Evolutionary conservation across 2,797 vertebrate species (phyloP), one percentile per base, ranked within the genome.

Genomic region (Balearica regulorum): DNA sequence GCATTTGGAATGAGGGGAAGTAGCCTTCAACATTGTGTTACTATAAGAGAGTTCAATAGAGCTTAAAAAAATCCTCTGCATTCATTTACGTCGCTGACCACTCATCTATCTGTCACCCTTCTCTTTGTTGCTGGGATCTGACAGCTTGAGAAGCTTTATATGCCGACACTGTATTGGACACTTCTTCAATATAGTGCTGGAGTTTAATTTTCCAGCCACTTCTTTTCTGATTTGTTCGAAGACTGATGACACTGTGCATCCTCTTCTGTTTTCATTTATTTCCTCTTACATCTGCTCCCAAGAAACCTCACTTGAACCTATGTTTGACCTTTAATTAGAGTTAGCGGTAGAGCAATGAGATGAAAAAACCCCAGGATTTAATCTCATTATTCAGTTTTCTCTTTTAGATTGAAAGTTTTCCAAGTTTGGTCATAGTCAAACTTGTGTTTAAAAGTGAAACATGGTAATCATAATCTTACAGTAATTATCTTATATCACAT

Each of bases 131-230:
- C 39, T 75, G 73, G 48, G 49, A 68, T 87, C 75, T 78, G 81
- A 93, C 66, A 91, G 75, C 76, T 41, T 73, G 87, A 89, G 70
- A 76, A 72, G 68, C 55, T 83, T 90, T 73, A 69, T 84, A 16
- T 78, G 81, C 35, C 46, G 93, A 33, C 44, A 64, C 20, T 87
- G 33, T 61, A 58, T 41, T 29, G 84, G 70, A 80, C 41, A 48
- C 39, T 68, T 83, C 62, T 60, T 70, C 86, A 83, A 6, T 55
- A 69, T 39, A 49, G 44, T 57, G 62, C 21, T 80, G 28, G 48
- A 82, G 49, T 85, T 94, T 71, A 88, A 92, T 90, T 93, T 94
- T 89, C 89, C 81, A 90, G 60, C 53, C 57, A 37, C 37, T 89
- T 82, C 5, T 94, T 87, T 60, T 66, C 64, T 53, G 64, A 78